Conservation (phyloP, 2,797 vertebrate species). For the Siniperca obscura region DNA sequence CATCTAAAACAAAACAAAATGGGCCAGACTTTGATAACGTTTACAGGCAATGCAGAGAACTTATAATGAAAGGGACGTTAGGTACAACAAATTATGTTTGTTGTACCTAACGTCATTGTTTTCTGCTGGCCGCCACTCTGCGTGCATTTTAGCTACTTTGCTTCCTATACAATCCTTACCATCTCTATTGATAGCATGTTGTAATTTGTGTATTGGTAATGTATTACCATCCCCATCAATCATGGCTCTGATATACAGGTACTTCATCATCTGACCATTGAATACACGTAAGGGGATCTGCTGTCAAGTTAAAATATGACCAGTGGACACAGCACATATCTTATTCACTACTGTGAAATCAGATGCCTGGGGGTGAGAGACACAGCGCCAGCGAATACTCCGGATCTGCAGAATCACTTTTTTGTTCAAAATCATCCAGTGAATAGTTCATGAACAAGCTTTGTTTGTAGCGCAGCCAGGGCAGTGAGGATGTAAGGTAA, state of each 20-base stretch:
- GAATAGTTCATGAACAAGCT: slow-evolving; percentile 80
- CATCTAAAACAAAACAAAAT: background rate
- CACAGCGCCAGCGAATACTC: slow-evolving; percentile 5
- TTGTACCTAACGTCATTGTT: background rate
- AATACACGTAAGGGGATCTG: slow-evolving; percentile 50
- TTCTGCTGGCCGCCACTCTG: background rate
- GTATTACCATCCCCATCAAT: slow-evolving; percentile 18
- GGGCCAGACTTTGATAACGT: background rate
- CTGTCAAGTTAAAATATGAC: slow-evolving; percentile 66
- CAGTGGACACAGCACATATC: slow-evolving; percentile 47
- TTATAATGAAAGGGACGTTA: background rate
- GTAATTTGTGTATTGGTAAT: background rate
- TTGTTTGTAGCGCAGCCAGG: slow-evolving; percentile 68
- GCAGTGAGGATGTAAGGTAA: slow-evolving; percentile 77
- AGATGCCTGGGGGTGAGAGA: slow-evolving; percentile 51
- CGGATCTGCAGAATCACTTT: slow-evolving; percentile 68
- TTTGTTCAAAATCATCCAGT: slow-evolving; percentile 77
- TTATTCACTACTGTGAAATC: slow-evolving; percentile 72
- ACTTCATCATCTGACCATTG: slow-evolving; percentile 34
- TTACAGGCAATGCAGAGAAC: background rate
- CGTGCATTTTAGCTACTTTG: slow-evolving; percentile 10
- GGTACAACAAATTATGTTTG: background rate
- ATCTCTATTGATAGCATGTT: background rate
- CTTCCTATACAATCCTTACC: too few species aligned
- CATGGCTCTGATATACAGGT: slow-evolving; percentile 22